Percentiles rank a stretch among this genome's conserved stretches.
phyloP scores from a whole-genome alignment of 2,888 invertebrate species.

The Microctonus aethiopoides region DNA sequence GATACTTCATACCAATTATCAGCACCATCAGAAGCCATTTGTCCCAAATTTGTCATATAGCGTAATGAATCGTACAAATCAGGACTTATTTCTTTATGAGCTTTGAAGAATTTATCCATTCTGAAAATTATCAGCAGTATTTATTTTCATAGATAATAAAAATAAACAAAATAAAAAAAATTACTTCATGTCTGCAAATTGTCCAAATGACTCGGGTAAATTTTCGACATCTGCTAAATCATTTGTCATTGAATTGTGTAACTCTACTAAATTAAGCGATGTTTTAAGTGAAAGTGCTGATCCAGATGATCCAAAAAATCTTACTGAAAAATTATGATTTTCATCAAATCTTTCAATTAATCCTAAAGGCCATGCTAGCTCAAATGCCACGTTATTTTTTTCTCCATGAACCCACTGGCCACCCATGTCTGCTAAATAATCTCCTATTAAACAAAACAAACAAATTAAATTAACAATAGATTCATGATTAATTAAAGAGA shows the following conservation, averaged over 20 bases:
- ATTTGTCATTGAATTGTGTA: constrained; percentile 2
- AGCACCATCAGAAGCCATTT: constrained; percentile 39
- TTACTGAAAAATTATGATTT: constrained; percentile 11
- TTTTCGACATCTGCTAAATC: neutral
- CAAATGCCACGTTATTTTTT: constrained; percentile 48
- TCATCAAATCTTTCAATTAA: constrained; percentile 42
- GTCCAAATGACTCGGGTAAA: constrained; percentile 31
- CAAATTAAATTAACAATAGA: constrained; percentile 19
- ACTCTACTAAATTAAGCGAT: neutral
- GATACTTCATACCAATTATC: constrained; percentile 44
- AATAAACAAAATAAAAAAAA: neutral
- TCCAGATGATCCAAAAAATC: constrained; percentile 32
- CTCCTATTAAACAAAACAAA: constrained; percentile 37
- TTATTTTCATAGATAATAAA: neutral
- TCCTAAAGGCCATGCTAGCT: constrained; percentile 51
- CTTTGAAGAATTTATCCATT: constrained; percentile 32
- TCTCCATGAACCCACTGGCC: constrained; percentile 58
- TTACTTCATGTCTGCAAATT: constrained; percentile 38
- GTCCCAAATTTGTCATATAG: constrained; percentile 28
- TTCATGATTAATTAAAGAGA: neutral
- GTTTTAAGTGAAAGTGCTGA: constrained; percentile 6
- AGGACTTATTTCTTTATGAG: constrained; percentile 40
- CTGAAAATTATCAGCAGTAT: constrained; percentile 32
- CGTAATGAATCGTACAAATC: constrained; percentile 37
- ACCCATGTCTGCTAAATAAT: constrained; percentile 52